phyloP scores from a whole-genome alignment of 1,140 invertebrate genomes.

The Hypothenemus hampei region DNA sequence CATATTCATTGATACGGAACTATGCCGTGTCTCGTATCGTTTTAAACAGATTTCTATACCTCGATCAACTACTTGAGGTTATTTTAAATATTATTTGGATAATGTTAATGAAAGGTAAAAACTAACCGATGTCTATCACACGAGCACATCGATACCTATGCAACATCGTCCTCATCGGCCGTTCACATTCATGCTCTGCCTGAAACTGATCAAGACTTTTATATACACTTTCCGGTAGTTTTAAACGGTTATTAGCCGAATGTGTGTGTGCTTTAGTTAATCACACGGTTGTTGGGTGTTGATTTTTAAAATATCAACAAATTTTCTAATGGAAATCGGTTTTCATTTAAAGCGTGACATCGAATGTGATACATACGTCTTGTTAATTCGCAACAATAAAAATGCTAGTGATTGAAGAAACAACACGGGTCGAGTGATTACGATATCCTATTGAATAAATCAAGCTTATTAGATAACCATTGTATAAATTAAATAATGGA shows the following conservation, averaged over 20 bases:
- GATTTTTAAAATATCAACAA: background rate
- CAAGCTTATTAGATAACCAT: slow-evolving; percentile 9
- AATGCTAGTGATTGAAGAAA: slow-evolving; percentile 11
- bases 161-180: slow-evolving; percentile 5
- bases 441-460: too few species aligned
- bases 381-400: too few species aligned
- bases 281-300: background rate
- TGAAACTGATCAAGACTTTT: slow-evolving; percentile 26
- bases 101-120: too few species aligned
- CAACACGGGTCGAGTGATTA: too few species aligned
- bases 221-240: slow-evolving; percentile 31
- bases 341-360: too few species aligned
- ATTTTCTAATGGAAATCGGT: too few species aligned
- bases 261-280: slow-evolving; percentile 19
- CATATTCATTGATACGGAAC: slow-evolving; percentile 19
- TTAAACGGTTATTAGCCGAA: slow-evolving; percentile 24
- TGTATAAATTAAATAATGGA: slow-evolving; percentile 50
- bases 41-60: slow-evolving; percentile 26
- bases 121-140: background rate
- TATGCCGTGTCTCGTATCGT: slow-evolving; percentile 38
- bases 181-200: slow-evolving; percentile 27
- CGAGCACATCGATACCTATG: background rate
- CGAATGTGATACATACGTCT: too few species aligned
- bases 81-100: too few species aligned
- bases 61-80: background rate